phyloP scores from a whole-genome alignment of 2,888 invertebrate genomes.

The Platycheirus albimanus region DNA sequence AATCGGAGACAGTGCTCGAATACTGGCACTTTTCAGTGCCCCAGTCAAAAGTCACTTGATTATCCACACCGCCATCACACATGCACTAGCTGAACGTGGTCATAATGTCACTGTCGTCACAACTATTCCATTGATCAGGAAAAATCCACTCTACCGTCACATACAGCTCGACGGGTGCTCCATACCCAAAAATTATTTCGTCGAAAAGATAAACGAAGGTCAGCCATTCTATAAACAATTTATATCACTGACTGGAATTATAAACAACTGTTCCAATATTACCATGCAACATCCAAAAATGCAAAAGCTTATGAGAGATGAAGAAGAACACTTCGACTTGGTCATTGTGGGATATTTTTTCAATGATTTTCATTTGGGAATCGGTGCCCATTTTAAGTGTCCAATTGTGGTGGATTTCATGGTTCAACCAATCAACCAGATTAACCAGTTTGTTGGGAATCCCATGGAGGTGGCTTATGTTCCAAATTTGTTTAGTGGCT shows the following conservation, averaged over 20 bases:
- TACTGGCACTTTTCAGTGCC: conserved; percentile 31
- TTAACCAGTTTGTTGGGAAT: conserved; percentile 72
- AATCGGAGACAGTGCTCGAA: neutral
- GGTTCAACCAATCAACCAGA: conserved; percentile 39
- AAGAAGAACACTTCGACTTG: conserved; percentile 63
- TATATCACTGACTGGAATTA: neutral
- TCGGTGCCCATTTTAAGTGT: conserved; percentile 76
- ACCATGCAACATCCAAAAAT: conserved; percentile 44
- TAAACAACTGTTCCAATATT: conserved; percentile 18
- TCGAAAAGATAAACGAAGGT: conserved; percentile 10
- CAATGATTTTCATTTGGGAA: conserved; percentile 75
- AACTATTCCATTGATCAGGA: conserved; percentile 41
- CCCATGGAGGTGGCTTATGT: conserved; percentile 71
- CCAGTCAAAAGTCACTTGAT: conserved; percentile 75
- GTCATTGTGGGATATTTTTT: conserved; percentile 72
- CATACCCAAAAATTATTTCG: conserved; percentile 27
- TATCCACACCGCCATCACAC: conserved; percentile 73
- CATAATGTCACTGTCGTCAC: conserved; percentile 74
- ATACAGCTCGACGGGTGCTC: conserved; percentile 14
- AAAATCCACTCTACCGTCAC: conserved; percentile 39
- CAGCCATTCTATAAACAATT: conserved; percentile 46
- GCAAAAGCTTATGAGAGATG: conserved; percentile 23
- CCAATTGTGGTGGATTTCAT: conserved; percentile 74
- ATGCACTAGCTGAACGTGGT: conserved; percentile 74
- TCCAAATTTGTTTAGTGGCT: conserved; percentile 64